Conservation (phyloP, 2,888 invertebrate genomes). For the Epirrita christyi region DNA sequence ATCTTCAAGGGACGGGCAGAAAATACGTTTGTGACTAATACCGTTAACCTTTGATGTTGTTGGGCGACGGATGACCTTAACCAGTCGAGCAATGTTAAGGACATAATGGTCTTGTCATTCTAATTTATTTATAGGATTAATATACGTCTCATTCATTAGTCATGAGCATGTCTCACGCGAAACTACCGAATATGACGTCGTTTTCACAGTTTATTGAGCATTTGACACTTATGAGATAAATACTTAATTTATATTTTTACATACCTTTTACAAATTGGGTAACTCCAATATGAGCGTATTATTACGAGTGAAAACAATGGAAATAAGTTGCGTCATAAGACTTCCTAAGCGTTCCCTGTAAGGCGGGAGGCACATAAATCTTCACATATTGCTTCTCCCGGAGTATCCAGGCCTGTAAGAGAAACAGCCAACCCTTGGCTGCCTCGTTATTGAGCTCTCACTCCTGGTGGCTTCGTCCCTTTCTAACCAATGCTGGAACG, state of each 20-base stretch:
- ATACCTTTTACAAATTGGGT: constrained; percentile 11
- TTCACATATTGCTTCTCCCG: constrained; percentile 77
- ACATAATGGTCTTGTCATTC: not conserved
- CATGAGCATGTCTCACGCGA: no score
- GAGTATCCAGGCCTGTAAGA: constrained; percentile 73
- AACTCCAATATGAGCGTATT: constrained; percentile 38
- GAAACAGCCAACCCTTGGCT: constrained; percentile 84
- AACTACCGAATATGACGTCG: no score
- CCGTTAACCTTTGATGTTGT: constrained; percentile 8
- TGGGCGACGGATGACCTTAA: constrained; percentile 16
- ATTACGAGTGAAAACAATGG: constrained; percentile 60
- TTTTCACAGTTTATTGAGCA: no score
- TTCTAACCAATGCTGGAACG: constrained; percentile 48
- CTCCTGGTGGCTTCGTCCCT: constrained; percentile 64
- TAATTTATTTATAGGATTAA: not conserved
- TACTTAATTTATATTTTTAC: not conserved
- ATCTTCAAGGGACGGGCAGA: constrained; percentile 11
- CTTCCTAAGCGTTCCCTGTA: constrained; percentile 66
- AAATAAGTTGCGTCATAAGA: constrained; percentile 70
- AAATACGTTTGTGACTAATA: constrained; percentile 21
- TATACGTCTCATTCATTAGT: not conserved
- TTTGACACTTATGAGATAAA: no score
- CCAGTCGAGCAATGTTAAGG: constrained; percentile 23
- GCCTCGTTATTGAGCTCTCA: constrained; percentile 85
- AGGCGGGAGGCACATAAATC: constrained; percentile 76